Evolutionary conservation across 2,113 vertebrate genomes (phyloP).

Genomic region (Bubalus kerabau): DNA sequence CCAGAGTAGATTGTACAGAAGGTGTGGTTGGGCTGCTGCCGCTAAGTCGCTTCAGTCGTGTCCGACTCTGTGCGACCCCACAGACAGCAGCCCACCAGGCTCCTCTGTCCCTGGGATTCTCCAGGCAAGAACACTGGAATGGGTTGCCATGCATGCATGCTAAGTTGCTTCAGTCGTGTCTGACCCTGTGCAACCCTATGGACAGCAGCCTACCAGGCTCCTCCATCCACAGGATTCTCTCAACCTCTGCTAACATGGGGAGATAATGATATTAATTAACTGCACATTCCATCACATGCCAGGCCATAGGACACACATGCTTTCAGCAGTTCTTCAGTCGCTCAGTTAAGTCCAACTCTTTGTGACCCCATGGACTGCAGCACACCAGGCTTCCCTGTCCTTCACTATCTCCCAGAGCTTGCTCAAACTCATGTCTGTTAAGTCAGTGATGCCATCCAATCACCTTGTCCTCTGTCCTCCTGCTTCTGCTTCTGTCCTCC

Average conservation of each 20-base stretch:
- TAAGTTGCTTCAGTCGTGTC: background rate
- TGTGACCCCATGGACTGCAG: background rate
- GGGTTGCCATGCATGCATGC: background rate
- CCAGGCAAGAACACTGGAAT: background rate
- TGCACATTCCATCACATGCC: background rate
- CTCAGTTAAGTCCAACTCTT: background rate
- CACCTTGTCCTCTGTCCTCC: background rate
- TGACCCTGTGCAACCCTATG: background rate
- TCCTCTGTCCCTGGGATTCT: background rate
- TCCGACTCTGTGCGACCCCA: background rate
- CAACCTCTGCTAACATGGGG: background rate
- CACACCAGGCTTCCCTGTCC: background rate
- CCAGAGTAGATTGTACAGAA: fast-evolving
- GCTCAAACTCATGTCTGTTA: background rate
- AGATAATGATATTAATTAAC: no score
- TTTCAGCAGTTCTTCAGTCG: background rate
- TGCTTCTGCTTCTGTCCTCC: background rate
- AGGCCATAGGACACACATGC: background rate
- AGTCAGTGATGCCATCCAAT: background rate
- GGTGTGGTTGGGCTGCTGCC: background rate
- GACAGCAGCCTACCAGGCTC: background rate
- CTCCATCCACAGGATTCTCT: background rate
- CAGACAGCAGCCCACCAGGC: background rate
- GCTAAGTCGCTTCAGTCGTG: fast-evolving
- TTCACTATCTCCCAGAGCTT: background rate